Base-by-base conservation (phyloP, 2,888 invertebrate genomes). In the Oxycera nigricornis region DNA sequence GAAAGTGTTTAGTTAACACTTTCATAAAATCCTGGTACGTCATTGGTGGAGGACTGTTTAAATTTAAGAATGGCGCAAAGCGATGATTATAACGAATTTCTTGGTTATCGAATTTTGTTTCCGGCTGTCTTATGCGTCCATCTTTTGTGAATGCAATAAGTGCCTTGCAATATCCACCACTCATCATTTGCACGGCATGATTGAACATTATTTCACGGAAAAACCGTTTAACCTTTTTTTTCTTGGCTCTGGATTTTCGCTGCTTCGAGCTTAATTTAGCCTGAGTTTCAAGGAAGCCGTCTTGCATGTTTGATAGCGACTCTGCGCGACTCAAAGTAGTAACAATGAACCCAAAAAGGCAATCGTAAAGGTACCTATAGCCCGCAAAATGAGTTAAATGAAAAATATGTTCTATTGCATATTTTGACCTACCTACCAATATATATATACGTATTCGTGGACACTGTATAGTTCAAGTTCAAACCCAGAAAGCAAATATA, bases 161-260 rank as follows among this genome's bases (percentile, higher is more conserved):
- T n/a, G 96, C 96, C 89, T 96, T 97, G 82, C 95, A 97, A 84
- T 94, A 96, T 4, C 97, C 98, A 1, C 96, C 97, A 84, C 96
- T 96, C 88, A 98, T 91, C 83, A 94, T 94, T 84, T 97, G 95
- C 86, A 96, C 88, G 0, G 95, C 96, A 85, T 97, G 97, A 80
- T 93, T 93, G 84, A 94, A 89, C n/a, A 94, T 89, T 57, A 94
- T 93, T 82, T 98, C 97, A 76, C 91, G 87, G 30, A 92, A 92
- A 81, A 94, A 93, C 0, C 92, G 80, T 90, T 92, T 85, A 91
- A 94, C 87, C 88, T 92, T 81, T 86, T 88, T 80, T 85, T 84
- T 83, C 84, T 87, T 82, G 78, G 86, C 79, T 81, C 84, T 82
- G 80, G 86, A 77, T 81, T 86, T 81, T 79, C 86, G 77, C 86